phyloP scores from a whole-genome alignment of 2,888 invertebrate genomes.

The Drosophila incognita region DNA sequence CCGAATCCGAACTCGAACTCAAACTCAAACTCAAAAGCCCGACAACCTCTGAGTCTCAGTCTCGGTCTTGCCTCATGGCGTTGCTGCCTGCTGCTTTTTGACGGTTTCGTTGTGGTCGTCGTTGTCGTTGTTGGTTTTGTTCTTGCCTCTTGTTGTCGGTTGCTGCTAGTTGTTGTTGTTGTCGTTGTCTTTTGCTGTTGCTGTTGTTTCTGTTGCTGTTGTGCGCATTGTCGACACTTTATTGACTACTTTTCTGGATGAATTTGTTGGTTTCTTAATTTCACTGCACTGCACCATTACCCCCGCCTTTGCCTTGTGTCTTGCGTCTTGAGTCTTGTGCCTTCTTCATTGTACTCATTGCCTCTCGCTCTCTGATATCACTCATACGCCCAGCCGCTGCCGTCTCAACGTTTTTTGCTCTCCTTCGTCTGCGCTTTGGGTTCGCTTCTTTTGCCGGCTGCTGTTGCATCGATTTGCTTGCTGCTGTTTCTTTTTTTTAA shows the following conservation, averaged over 20 bases:
- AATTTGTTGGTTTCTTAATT: conserved; percentile 83
- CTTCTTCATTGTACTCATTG: conserved; percentile 42
- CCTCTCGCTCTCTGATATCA: conserved; percentile 61
- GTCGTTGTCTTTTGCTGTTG: conserved; percentile 31
- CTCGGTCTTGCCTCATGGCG: conserved; percentile 37
- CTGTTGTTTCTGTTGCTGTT: conserved; percentile 51
- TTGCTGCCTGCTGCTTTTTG: conserved; percentile 77
- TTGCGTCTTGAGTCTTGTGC: conserved; percentile 11
- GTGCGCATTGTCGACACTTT: conserved; percentile 81
- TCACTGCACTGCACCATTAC: conserved; percentile 64
- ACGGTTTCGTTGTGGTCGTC: conserved; percentile 70
- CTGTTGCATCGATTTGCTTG: conserved; percentile 72
- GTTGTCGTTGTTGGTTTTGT: conserved; percentile 50
- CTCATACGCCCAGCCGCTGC: conserved; percentile 71
- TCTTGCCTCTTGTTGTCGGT: conserved; percentile 41
- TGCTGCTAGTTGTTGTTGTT: conserved; percentile 33
- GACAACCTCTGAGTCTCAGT: conserved; percentile 30
- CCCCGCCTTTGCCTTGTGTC: conserved; percentile 26
- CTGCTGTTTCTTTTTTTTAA: conserved; percentile 54
- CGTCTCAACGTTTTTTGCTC: conserved; percentile 27
- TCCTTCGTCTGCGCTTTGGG: conserved; percentile 32
- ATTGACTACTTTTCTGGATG: conserved; percentile 83
- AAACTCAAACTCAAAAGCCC: conserved; percentile 24
- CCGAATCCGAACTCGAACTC: conserved; percentile 29
- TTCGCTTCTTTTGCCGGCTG: conserved; percentile 65